Conservation (phyloP, 2,113 vertebrate species). For the Dasyornis broadbenti region DNA sequence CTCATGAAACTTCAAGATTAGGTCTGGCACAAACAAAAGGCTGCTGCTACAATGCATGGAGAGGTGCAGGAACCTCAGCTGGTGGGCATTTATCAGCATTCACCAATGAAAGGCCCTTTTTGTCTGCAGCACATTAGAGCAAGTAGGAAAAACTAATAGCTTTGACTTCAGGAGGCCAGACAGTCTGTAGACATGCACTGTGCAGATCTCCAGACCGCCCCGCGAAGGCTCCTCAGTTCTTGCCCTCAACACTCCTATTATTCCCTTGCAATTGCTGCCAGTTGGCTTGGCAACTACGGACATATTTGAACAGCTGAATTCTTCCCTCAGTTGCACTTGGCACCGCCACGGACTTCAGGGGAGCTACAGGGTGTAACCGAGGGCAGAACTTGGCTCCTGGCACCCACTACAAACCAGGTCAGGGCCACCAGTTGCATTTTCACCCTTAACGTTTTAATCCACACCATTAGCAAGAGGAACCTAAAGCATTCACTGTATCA, state of each 20-base stretch:
- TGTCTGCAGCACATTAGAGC: not conserved
- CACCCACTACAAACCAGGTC: not conserved
- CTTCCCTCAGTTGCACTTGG: constrained; percentile 59
- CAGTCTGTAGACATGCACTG: not conserved
- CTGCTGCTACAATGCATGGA: not conserved
- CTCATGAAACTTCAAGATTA: not conserved
- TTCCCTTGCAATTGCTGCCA: constrained; percentile 39
- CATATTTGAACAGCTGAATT: constrained; percentile 50
- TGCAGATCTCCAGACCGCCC: not conserved
- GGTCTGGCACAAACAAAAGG: not conserved
- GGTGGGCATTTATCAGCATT: not conserved
- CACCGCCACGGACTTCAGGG: not conserved
- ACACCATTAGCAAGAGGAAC: not conserved
- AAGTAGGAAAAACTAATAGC: constrained; percentile 42
- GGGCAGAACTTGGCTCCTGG: not conserved
- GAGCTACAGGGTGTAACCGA: constrained; percentile 1
- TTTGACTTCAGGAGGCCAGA: constrained; percentile 39
- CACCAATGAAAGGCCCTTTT: constrained; percentile 18
- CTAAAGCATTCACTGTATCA: not conserved
- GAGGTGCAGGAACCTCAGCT: not conserved
- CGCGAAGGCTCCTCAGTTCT: constrained; percentile 12
- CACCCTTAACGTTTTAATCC: not conserved
- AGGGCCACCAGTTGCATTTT: not conserved
- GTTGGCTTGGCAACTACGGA: constrained; percentile 28
- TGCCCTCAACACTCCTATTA: constrained; percentile 58